Conservation (phyloP, 2,797 vertebrate species). For the Loris lydekkerianus region DNA sequence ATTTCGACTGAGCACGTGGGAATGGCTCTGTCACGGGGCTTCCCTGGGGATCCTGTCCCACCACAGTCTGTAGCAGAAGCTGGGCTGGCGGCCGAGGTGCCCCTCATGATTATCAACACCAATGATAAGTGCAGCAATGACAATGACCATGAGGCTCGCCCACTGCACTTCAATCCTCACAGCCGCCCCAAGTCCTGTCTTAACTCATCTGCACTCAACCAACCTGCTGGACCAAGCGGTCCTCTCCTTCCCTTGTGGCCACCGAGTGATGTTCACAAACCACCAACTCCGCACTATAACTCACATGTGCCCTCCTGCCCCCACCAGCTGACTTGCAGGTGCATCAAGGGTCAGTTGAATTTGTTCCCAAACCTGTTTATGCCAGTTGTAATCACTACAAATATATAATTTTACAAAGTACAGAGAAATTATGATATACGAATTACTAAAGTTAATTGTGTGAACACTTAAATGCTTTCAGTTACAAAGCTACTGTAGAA, state of each 20-base stretch:
- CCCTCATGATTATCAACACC: neutral
- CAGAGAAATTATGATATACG: constrained; percentile 29
- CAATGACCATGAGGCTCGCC: neutral
- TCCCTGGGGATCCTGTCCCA: neutral
- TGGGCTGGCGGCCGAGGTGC: neutral
- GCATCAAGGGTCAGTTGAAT: neutral
- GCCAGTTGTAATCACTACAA: neutral
- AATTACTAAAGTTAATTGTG: constrained; percentile 6
- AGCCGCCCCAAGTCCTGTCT: neutral
- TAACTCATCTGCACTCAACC: neutral
- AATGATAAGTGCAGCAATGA: neutral
- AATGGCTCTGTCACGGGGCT: neutral
- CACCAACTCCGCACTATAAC: neutral
- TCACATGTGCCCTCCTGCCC: neutral
- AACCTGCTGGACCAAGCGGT: neutral
- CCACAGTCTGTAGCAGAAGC: neutral
- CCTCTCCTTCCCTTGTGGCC: neutral
- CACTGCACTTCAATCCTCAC: neutral
- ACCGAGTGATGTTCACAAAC: neutral
- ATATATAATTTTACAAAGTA: neutral
- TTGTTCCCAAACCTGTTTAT: neutral
- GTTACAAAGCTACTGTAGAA: constrained; percentile 37
- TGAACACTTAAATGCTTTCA: constrained; percentile 34
- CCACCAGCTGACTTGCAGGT: neutral
- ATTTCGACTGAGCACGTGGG: neutral